Conservation (phyloP, 2,113 vertebrate genomes). For the Otis tarda region DNA sequence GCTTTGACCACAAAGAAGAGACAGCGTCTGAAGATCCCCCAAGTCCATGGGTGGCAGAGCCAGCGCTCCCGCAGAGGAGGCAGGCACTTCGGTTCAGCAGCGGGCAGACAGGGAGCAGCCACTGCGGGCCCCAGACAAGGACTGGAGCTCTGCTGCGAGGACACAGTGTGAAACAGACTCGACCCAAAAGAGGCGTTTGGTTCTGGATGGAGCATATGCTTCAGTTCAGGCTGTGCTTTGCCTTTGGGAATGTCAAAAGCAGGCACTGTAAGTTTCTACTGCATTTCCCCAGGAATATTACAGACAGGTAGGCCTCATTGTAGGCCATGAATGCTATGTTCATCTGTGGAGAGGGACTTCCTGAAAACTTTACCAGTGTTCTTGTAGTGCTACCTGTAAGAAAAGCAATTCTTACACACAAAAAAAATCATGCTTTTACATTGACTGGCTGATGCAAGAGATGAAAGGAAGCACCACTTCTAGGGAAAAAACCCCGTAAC, state of each 20-base stretch:
- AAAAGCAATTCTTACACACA: neutral
- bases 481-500: accelerated
- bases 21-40: accelerated
- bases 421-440: neutral
- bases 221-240: neutral
- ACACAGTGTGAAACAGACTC: accelerated
- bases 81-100: accelerated
- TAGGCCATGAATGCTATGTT: neutral
- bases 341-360: neutral
- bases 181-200: accelerated
- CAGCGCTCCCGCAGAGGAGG: neutral
- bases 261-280: neutral
- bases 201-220: accelerated
- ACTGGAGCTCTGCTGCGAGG: neutral
- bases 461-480: neutral
- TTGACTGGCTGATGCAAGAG: neutral
- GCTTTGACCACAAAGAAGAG: neutral
- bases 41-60: neutral
- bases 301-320: neutral
- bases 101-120: accelerated
- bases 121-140: accelerated
- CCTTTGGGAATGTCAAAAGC: neutral
- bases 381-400: neutral
- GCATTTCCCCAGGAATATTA: neutral
- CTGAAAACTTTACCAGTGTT: neutral